phyloP scores from a whole-genome alignment of 2,888 invertebrate genomes.

The Salpingus planirostris region DNA sequence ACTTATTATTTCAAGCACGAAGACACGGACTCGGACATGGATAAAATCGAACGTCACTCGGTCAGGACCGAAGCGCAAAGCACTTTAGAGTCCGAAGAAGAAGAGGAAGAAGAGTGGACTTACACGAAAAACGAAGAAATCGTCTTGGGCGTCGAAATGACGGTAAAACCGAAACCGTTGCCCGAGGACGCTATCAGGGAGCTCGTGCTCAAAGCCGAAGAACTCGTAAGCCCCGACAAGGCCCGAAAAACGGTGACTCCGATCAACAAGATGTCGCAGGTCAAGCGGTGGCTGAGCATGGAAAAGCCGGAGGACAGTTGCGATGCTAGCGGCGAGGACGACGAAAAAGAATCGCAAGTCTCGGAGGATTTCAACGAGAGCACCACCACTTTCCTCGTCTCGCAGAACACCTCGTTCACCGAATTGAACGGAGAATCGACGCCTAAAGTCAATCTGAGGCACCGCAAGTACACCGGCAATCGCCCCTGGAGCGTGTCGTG shows the following conservation, averaged over 20 bases:
- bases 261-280: slow-evolving; percentile 53
- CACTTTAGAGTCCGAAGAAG: slow-evolving; percentile 51
- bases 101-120: slow-evolving; percentile 69
- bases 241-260: slow-evolving; percentile 31
- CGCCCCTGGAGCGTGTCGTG: slow-evolving; percentile 88
- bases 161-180: slow-evolving; percentile 25
- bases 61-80: slow-evolving; percentile 28
- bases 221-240: slow-evolving; percentile 53
- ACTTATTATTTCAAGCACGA: slow-evolving; percentile 80
- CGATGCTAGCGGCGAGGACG: slow-evolving; percentile 85
- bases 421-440: slow-evolving; percentile 29
- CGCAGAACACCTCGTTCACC: slow-evolving; percentile 33
- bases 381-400: slow-evolving; percentile 50
- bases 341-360: slow-evolving; percentile 65
- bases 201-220: slow-evolving; percentile 72
- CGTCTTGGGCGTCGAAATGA: slow-evolving; percentile 30
- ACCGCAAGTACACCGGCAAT: slow-evolving; percentile 46
- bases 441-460: slow-evolving; percentile 53
- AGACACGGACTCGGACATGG: slow-evolving; percentile 77
- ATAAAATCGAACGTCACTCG: slow-evolving; percentile 38
- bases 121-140: slow-evolving; percentile 43
- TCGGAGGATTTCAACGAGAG: slow-evolving; percentile 73
- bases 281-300: slow-evolving; percentile 62
- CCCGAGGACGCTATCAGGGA: slow-evolving; percentile 42
- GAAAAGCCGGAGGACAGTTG: slow-evolving; percentile 64